Evolutionary conservation across 2,113 vertebrate genomes (phyloP).

Genomic region (Aplodontia rufa): DNA sequence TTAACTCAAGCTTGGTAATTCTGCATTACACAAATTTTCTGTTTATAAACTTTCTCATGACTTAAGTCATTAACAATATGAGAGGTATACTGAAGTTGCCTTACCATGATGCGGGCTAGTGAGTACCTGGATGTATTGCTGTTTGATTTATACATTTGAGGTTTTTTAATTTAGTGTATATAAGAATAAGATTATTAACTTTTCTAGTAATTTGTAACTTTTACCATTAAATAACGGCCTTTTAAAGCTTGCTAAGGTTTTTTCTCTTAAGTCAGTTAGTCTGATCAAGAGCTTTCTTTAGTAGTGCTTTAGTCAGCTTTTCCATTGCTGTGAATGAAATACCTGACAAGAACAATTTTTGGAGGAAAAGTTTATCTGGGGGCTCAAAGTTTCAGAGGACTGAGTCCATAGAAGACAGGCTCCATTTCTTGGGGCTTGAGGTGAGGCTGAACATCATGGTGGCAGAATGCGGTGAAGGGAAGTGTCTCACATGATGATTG

Average conservation of each 20-base stretch:
- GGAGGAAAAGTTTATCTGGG: too few relatives aligned
- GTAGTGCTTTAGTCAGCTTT: too few relatives aligned
- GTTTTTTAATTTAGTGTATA: neutral
- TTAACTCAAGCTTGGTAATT: neutral
- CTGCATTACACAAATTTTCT: neutral
- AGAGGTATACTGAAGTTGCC: neutral
- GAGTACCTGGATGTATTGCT: too few relatives aligned
- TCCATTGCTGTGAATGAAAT: too few relatives aligned
- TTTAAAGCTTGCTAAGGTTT: neutral
- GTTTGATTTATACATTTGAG: neutral
- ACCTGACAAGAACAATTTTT: too few relatives aligned
- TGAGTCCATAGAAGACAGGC: too few relatives aligned
- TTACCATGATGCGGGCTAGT: neutral
- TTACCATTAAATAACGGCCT: neutral
- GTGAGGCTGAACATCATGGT: too few relatives aligned
- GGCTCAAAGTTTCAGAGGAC: too few relatives aligned
- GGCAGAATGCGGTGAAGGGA: too few relatives aligned
- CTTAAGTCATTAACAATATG: neutral
- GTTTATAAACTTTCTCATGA: neutral
- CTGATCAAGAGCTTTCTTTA: neutral
- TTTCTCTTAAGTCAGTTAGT: neutral
- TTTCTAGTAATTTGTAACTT: neutral
- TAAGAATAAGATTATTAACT: neutral
- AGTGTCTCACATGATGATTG: too few relatives aligned
- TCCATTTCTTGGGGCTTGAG: too few relatives aligned